Evolutionary conservation across 2,888 invertebrate species (phyloP).

Genomic region (Laspeyria flexula): DNA sequence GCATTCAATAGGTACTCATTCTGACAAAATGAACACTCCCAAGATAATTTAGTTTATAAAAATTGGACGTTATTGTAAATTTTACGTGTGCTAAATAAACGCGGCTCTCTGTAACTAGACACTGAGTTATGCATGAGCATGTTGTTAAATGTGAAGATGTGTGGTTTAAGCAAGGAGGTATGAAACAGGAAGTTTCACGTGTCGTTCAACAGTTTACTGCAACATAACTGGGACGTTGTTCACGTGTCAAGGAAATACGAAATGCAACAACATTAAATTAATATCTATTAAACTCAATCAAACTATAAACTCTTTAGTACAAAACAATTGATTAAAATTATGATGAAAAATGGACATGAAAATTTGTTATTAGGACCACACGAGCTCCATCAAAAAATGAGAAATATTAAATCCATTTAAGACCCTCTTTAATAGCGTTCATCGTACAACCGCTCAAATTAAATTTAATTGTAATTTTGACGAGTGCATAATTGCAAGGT

Average conservation of each 20-base stretch:
- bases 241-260: constrained; percentile 31
- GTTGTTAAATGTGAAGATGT: constrained; percentile 41
- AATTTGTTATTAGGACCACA: too few relatives aligned
- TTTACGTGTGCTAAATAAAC: constrained; percentile 34
- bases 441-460: constrained; percentile 7
- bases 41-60: constrained; percentile 21
- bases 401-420: neutral
- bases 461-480: constrained; percentile 25
- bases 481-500: constrained; percentile 28
- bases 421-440: neutral
- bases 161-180: constrained; percentile 30
- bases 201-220: constrained; percentile 37
- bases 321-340: too few relatives aligned
- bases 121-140: constrained; percentile 26
- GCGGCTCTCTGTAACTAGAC: constrained; percentile 21
- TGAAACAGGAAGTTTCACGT: constrained; percentile 43
- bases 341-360: too few relatives aligned
- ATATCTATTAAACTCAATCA: too few relatives aligned
- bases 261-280: constrained; percentile 32
- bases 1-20: constrained; percentile 11
- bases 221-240: constrained; percentile 30
- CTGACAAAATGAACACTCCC: constrained; percentile 24
- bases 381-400: too few relatives aligned
- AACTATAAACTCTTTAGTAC: too few relatives aligned
- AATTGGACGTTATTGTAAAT: constrained; percentile 27